Base-by-base conservation (phyloP, 2,888 invertebrate species). In the Synanthedon tipuliformis region DNA sequence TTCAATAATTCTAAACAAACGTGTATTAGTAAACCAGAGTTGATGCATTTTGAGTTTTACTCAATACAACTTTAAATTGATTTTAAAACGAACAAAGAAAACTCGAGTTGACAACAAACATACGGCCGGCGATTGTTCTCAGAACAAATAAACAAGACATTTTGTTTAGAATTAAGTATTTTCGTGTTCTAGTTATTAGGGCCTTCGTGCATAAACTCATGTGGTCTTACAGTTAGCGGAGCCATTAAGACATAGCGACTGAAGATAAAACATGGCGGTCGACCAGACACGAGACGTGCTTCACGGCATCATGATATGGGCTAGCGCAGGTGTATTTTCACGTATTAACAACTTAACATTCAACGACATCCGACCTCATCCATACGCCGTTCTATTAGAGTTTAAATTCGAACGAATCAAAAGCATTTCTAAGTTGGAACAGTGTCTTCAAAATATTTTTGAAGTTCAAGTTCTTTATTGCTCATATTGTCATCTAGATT, bases 401-500 rank as follows among this genome's bases (percentile, higher is more conserved):
- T 61, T 56, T 52, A 61, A 54, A 63, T 62, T 45, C 8, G 13
- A 13, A 12, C 8, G 13, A 45, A 45, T 68, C 7, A 59, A 53
- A 13, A 58, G 41, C 23, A 15, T 52, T 50, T 53, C 15, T 48
- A 53, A 49, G n/a, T 45, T 49, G 13, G 49, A 61, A 58, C 57
- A 61, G 60, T 62, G 56, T 61, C 62, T 69, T 67, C 65, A 61
- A 63, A 63, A 62, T 61, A 68, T 60, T n/a, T 34, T 41, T 51
- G 54, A 63, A 61, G 69, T 72, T 74, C 68, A 72, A 73, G 65
- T 68, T 69, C 71, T 81, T 81, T 81, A 82, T 78, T 74, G 73
- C 77, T 66, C 62, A 66, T 68, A 75, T 71, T 74, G 78, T 78
- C 78, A 77, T 82, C 81, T 77, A 83, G 84, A 78, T 80, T 73